Conservation (phyloP, 2,888 invertebrate genomes). For the Nephrotoma flavescens region DNA sequence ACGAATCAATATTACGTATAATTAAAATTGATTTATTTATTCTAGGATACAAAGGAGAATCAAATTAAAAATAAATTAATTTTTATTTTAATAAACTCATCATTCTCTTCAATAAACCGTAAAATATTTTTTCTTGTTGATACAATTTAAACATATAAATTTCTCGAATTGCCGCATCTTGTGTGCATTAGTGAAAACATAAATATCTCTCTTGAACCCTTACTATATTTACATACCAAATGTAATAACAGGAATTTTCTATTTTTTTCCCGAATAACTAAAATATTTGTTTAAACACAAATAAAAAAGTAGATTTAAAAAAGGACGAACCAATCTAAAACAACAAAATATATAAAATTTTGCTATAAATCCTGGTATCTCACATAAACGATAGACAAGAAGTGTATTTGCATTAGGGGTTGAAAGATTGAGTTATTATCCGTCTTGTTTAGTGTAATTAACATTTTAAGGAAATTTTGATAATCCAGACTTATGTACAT, state of each 20-base stretch:
- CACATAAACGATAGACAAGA: not conserved
- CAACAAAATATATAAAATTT: not conserved
- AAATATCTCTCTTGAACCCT: not conserved
- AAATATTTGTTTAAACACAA: not conserved
- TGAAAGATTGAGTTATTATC: not conserved
- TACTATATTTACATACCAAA: not conserved
- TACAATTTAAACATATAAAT: not conserved
- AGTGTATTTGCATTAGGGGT: not conserved
- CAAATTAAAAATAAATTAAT: not conserved
- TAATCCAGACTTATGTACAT: not conserved
- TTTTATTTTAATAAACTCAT: not conserved
- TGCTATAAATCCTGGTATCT: not conserved
- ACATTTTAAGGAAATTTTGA: not conserved
- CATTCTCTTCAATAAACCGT: not conserved
- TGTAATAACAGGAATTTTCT: not conserved
- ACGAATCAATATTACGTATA: not conserved
- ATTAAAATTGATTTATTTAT: not conserved
- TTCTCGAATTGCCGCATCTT: not conserved
- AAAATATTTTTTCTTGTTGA: not conserved
- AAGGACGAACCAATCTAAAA: not conserved
- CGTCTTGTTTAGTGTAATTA: not conserved
- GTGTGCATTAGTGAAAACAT: not conserved
- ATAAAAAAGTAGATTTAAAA: not conserved
- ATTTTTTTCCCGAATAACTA: not conserved
- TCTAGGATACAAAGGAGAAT: not conserved